Conservation (phyloP, 2,797 vertebrate species). For the Lutjanus campechanus region DNA sequence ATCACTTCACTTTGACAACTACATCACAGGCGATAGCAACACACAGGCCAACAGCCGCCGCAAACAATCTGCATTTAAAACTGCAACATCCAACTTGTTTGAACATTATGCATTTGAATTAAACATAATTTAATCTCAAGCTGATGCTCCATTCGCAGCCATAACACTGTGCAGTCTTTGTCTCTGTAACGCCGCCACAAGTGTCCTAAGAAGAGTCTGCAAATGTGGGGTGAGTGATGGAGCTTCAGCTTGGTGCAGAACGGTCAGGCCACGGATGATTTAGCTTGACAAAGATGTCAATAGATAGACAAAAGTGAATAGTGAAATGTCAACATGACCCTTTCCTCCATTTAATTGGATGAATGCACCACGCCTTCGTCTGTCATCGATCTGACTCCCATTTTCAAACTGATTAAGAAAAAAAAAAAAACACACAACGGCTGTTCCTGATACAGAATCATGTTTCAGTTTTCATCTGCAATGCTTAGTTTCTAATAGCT, state of each 20-base stretch:
- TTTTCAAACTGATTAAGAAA: not conserved
- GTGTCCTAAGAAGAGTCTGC: conserved; percentile 7
- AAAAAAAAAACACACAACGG: not conserved
- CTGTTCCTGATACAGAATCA: not conserved
- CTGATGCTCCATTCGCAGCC: not conserved
- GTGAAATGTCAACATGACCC: conserved; percentile 11
- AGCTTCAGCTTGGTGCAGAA: conserved; percentile 8
- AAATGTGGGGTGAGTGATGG: not conserved
- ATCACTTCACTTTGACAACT: conserved; percentile 63
- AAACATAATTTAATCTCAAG: not conserved
- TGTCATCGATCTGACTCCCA: not conserved
- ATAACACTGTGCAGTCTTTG: not conserved
- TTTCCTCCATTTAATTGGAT: conserved; percentile 15
- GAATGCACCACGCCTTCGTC: not conserved
- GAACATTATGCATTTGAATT: conserved; percentile 1
- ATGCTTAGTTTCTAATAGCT: not conserved
- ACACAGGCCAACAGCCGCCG: conserved; percentile 9
- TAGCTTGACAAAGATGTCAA: conserved; percentile 20
- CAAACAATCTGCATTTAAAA: conserved; percentile 24
- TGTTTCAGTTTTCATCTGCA: conserved; percentile 3
- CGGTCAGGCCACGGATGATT: not conserved
- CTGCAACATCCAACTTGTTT: conserved; percentile 7
- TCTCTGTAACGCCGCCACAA: not conserved
- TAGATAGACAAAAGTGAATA: conserved; percentile 3
- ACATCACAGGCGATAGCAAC: conserved; percentile 32